Evolutionary conservation across 2,888 invertebrate genomes (phyloP).

Genomic region (Drosophila mimetica): DNA sequence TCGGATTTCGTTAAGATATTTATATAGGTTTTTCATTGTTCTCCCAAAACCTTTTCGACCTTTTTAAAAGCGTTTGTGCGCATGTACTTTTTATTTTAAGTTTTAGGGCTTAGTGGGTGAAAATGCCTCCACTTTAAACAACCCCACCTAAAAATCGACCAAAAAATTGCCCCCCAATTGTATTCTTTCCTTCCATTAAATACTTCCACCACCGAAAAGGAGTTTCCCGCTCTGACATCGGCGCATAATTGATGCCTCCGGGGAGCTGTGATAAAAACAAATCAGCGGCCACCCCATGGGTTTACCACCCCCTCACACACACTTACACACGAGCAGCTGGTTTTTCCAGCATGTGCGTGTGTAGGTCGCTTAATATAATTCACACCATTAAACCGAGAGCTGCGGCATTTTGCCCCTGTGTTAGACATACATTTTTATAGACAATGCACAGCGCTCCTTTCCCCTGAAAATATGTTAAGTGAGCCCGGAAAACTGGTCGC

Average conservation of each 20-base stretch:
- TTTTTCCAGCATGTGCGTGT: slow-evolving; percentile 26
- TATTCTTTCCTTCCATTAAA: slow-evolving; percentile 46
- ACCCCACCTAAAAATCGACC: slow-evolving; percentile 14
- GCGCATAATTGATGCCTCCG: slow-evolving; percentile 76
- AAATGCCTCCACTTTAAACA: slow-evolving; percentile 23
- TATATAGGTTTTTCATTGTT: background rate
- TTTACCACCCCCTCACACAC: slow-evolving; percentile 13
- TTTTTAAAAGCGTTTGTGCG: background rate
- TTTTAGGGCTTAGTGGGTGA: background rate
- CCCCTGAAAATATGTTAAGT: slow-evolving; percentile 73
- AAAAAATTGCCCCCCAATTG: slow-evolving; percentile 14
- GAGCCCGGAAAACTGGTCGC: slow-evolving; percentile 45
- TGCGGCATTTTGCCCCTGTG: slow-evolving; percentile 72
- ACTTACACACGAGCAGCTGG: slow-evolving; percentile 15
- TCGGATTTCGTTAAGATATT: background rate
- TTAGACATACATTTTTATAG: slow-evolving; percentile 77
- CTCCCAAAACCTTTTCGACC: background rate
- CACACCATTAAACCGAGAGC: slow-evolving; percentile 80
- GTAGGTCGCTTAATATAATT: slow-evolving; percentile 72
- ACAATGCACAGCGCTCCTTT: slow-evolving; percentile 51
- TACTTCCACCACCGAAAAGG: slow-evolving; percentile 33
- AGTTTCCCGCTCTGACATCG: slow-evolving; percentile 43
- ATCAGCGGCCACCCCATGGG: slow-evolving; percentile 63
- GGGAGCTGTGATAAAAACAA: slow-evolving; percentile 79
- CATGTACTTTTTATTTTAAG: slow-evolving; percentile 16